Base-by-base conservation (phyloP, 2,113 vertebrate genomes). In the Alethe diademata region DNA sequence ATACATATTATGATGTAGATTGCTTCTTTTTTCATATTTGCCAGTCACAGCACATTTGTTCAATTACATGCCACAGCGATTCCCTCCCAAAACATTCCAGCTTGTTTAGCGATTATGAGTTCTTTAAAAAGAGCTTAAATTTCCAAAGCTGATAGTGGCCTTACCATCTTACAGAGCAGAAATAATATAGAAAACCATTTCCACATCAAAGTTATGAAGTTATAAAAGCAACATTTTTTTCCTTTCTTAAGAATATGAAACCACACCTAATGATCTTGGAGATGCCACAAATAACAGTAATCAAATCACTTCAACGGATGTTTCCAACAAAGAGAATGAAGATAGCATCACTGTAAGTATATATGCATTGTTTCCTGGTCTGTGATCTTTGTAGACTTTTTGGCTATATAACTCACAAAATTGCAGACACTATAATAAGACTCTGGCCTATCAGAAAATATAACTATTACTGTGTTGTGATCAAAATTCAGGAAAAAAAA, bases 261-360 rank as follows among this genome's bases (percentile, higher is more conserved):
- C 98, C 33, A 96, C 97, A 1, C 92, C 98, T 12, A 98, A 97
- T 95, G 98, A 98, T 86, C 95, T 98, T 17, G 98, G 97, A 66
- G 98, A 98, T 53, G 98, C 97, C 65, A 98, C 97, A 11, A 98
- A 98, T 97, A 98, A 96, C 93, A 98, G 97, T 94, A 98, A 97
- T 58, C 96, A 96, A n/a, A 97, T 97, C 56, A 97, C 98, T 94
- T 95, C 98, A 74, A 97, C 98, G 10, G 98, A 97, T 79, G 98
- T 98, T 48, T 98, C 98, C 38, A 97, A 98, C 94, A 97, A 97
- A 92, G 88, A 96, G 2, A 98, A 96, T 78, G 98, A 99, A 97
- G 99, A 99, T 88, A 98, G 98, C 96, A 98, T 99, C 71, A 99
- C 99, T 95, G 99, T 99, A 98, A 99, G 99, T 99, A 86, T 99